phyloP scores from a whole-genome alignment of 2,797 vertebrate species.

The Benthosema pterotum region DNA sequence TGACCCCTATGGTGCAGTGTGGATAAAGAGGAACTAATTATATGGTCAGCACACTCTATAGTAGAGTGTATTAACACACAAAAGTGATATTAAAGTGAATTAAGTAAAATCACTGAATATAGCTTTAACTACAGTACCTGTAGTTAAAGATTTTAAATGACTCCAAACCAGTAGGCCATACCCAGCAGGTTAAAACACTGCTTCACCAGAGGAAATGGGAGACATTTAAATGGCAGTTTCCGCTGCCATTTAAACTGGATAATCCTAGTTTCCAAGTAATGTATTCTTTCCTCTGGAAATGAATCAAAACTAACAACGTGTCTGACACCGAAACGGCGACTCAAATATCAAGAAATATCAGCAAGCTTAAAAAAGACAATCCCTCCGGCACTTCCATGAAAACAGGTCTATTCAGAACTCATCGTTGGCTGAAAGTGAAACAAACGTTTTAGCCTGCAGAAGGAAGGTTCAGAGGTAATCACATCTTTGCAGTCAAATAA shows the following conservation, averaged over 20 bases:
- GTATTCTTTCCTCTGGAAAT: constrained; percentile 28
- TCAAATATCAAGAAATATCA: constrained; percentile 34
- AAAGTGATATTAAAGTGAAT: too few relatives aligned
- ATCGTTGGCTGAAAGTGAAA: constrained; percentile 8
- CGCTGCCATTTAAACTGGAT: constrained; percentile 4
- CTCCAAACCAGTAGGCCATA: too few relatives aligned
- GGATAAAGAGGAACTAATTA: too few relatives aligned
- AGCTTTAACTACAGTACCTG: too few relatives aligned
- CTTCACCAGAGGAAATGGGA: constrained; percentile 47
- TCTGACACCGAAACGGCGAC: not conserved
- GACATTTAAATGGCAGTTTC: constrained; percentile 54
- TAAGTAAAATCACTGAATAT: too few relatives aligned
- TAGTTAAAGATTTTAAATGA: too few relatives aligned
- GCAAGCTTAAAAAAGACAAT: constrained; percentile 12
- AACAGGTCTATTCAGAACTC: constrained; percentile 6
- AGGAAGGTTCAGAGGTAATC: not conserved
- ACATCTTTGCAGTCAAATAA: not conserved
- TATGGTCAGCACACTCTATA: too few relatives aligned
- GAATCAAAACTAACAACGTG: constrained; percentile 5
- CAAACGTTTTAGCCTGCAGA: constrained; percentile 3
- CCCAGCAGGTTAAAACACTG: too few relatives aligned
- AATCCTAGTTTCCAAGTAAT: constrained; percentile 27
- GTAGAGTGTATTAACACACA: too few relatives aligned
- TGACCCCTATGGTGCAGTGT: too few relatives aligned
- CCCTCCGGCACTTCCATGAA: not conserved